These are phyloP conservation scores for Porites divaricata DNA, from an alignment of 92 coral and sea anemone species.

Conservation along the genomic window DNA sequence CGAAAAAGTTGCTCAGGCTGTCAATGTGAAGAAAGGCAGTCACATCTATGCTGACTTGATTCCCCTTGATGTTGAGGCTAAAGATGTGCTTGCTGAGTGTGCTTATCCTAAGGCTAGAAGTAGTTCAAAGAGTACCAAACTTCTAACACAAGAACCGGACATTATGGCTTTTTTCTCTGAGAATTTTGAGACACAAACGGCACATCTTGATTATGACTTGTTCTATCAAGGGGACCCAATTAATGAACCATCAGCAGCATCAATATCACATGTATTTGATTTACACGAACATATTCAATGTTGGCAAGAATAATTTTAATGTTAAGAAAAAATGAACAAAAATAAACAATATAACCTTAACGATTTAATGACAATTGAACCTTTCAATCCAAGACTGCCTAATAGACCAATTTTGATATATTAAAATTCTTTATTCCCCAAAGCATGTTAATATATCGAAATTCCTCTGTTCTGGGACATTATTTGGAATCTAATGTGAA, in stretches of 20 bases:
- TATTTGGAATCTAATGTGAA: no score
- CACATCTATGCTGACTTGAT: conserved; percentile 79
- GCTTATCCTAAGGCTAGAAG: conserved; percentile 64
- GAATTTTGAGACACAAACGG: conserved; percentile 81
- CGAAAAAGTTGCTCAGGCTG: conserved; percentile 87
- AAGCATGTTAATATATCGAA: no score
- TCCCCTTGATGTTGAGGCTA: conserved; percentile 80
- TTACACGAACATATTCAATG: conserved; percentile 83
- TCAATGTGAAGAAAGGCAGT: conserved; percentile 82
- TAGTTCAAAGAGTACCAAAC: conserved; percentile 50
- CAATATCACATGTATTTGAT: conserved; percentile 82
- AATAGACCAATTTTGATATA: no score
- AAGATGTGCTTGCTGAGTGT: conserved; percentile 69
- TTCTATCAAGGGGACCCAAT: conserved; percentile 60
- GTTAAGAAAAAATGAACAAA: background rate
- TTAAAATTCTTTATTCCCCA: no score
- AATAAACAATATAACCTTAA: background rate
- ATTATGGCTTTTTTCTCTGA: conserved; percentile 90
- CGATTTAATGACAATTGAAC: background rate
- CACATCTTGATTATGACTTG: conserved; percentile 71
- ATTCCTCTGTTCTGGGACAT: no score
- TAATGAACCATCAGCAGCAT: conserved; percentile 55
- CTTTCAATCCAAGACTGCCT: background rate
- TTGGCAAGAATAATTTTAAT: conserved; percentile 72
- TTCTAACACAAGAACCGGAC: conserved; percentile 77